A percentile compares a stretch with the other conserved stretches of the same genome.
Conservation (phyloP, 2,797 vertebrate species). For the Telmatherina bonti region DNA sequence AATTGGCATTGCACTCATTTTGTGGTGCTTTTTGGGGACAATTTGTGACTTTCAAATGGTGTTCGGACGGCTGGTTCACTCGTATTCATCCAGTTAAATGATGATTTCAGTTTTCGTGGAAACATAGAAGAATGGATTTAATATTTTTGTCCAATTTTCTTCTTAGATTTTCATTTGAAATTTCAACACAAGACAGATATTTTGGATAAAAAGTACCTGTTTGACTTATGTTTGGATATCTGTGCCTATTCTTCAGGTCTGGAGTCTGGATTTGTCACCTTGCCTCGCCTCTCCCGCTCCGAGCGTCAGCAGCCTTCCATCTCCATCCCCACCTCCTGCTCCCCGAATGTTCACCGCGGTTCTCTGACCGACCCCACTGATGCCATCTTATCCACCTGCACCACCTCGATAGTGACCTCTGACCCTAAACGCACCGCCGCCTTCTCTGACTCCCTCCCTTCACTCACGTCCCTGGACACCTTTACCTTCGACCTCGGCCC, state of each 20-base stretch:
- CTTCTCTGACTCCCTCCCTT: conserved; percentile 77
- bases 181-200: background rate
- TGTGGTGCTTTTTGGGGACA: background rate
- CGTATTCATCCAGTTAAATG: background rate
- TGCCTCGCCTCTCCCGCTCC: conserved; percentile 88
- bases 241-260: conserved; percentile 80
- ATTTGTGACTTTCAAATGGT: background rate
- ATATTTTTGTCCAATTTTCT: background rate
- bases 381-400: conserved; percentile 76
- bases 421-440: conserved; percentile 78
- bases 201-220: too few relatives aligned
- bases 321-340: conserved; percentile 65
- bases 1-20: background rate
- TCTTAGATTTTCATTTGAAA: background rate
- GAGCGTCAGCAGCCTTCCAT: conserved; percentile 84
- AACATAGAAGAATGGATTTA: background rate
- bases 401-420: conserved; percentile 81
- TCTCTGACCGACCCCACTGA: conserved; percentile 75
- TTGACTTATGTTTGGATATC: background rate
- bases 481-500: conserved; percentile 96
- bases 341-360: conserved; percentile 75
- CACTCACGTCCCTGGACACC: conserved; percentile 90
- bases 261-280: conserved; percentile 94
- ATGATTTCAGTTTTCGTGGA: background rate
- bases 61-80: background rate